phyloP scores from a whole-genome alignment of 2,888 invertebrate species.

The Eupeodes luniger region DNA sequence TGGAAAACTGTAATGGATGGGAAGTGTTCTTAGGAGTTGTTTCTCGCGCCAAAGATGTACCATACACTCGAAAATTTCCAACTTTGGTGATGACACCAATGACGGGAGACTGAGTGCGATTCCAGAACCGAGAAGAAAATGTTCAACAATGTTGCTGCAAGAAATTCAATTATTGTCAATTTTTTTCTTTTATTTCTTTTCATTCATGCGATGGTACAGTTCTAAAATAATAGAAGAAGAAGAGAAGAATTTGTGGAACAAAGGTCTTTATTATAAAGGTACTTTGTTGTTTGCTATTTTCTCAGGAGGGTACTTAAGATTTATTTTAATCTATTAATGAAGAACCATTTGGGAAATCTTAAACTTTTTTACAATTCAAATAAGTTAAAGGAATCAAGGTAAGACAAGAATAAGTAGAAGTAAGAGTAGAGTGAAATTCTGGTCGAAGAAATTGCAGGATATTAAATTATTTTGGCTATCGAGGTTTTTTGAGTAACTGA shows the following conservation, averaged over 20 bases:
- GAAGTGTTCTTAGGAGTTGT: conserved; percentile 51
- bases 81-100: conserved; percentile 28
- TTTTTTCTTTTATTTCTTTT: conserved; percentile 25
- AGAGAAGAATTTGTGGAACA: not conserved
- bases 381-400: not conserved
- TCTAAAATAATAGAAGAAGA: too few relatives aligned
- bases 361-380: conserved; percentile 33
- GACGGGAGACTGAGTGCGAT: conserved; percentile 14
- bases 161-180: conserved; percentile 70
- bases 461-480: conserved; percentile 30
- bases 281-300: conserved; percentile 10
- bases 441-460: conserved; percentile 9
- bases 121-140: not conserved
- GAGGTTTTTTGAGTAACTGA: conserved; percentile 13
- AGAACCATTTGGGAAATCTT: conserved; percentile 30
- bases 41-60: conserved; percentile 17
- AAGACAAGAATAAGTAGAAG: not conserved
- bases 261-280: conserved; percentile 19
- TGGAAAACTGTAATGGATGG: conserved; percentile 74
- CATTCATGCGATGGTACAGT: not conserved
- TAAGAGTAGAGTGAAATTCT: not conserved
- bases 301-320: conserved; percentile 44
- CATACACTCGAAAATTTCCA: conserved; percentile 6
- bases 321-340: conserved; percentile 69
- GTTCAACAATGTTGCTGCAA: conserved; percentile 61